Evolutionary conservation across 1,140 invertebrate genomes (phyloP).

Genomic region (Gonioctena quinquepunctata): DNA sequence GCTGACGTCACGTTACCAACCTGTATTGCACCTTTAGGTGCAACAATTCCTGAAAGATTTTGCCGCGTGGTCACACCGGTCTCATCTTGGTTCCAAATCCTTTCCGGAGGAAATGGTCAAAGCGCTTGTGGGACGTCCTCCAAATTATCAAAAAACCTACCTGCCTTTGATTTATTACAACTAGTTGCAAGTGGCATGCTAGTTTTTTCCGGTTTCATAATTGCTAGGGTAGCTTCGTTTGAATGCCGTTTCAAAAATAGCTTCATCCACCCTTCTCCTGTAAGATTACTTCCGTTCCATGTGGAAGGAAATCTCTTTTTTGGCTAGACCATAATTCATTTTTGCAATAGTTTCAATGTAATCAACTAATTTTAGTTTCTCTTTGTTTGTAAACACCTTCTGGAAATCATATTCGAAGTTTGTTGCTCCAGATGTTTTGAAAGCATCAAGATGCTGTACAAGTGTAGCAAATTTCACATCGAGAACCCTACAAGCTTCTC

Average conservation of each 20-base stretch:
- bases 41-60: conserved; percentile 8
- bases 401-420: background rate
- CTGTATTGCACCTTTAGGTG: background rate
- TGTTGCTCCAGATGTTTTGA: background rate
- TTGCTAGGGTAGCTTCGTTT: conserved; percentile 1
- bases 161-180: conserved; percentile 2
- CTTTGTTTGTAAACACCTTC: conserved; percentile 7
- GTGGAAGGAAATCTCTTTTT: conserved; percentile 5
- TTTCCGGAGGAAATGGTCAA: conserved; percentile 7
- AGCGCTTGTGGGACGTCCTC: background rate
- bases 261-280: conserved; percentile 11
- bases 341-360: conserved; percentile 13
- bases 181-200: conserved; percentile 13
- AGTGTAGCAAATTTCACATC: background rate
- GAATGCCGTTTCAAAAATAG: conserved; percentile 18
- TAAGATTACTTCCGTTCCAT: background rate
- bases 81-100: conserved; percentile 20
- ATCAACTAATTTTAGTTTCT: background rate
- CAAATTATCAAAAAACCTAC: conserved; percentile 8
- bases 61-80: conserved; percentile 9
- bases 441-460: background rate
- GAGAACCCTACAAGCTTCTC: background rate
- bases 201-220: conserved; percentile 13
- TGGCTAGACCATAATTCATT: conserved; percentile 13
- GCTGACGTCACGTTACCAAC: background rate